These are phyloP conservation scores for Ptychoptera contaminata DNA, from an alignment of 2,888 invertebrate genomes.

Conservation along the genomic window DNA sequence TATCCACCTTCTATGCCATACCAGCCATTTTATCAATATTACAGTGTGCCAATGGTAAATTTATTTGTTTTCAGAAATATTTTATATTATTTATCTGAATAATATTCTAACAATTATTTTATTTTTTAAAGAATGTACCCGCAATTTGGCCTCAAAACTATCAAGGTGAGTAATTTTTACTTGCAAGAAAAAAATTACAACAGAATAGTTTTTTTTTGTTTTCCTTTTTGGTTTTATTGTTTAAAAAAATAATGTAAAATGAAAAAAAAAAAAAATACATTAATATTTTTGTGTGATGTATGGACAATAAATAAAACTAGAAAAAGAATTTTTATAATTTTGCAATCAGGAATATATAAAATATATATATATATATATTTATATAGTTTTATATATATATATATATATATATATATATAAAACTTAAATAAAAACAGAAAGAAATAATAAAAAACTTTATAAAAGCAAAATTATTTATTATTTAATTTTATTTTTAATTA, in stretches of 20 bases:
- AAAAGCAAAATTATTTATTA: too few species aligned
- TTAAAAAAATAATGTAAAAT: background rate
- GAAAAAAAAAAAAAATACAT: slow-evolving; percentile 1
- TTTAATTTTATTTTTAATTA: too few species aligned
- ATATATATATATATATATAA: too few species aligned
- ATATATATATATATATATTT: too few species aligned
- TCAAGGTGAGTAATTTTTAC: slow-evolving; percentile 23
- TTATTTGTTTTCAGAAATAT: background rate
- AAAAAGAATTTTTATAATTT: too few species aligned
- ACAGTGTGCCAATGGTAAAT: slow-evolving; percentile 33
- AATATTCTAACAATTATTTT: slow-evolving; percentile 9
- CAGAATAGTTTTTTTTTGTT: background rate
- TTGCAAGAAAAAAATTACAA: slow-evolving; percentile 2
- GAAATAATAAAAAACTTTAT: too few species aligned
- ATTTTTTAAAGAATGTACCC: slow-evolving; percentile 27
- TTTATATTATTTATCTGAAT: slow-evolving; percentile 1
- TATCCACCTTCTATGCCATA: slow-evolving; percentile 35
- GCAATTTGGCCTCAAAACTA: slow-evolving; percentile 34
- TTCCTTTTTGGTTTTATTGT: background rate
- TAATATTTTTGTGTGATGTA: background rate
- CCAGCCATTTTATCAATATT: slow-evolving; percentile 34
- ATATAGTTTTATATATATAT: too few species aligned
- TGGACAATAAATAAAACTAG: too few species aligned
- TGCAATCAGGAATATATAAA: too few species aligned
- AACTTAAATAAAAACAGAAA: too few species aligned